phyloP scores from a whole-genome alignment of 1,140 invertebrate species.

The Phortica variegata region DNA sequence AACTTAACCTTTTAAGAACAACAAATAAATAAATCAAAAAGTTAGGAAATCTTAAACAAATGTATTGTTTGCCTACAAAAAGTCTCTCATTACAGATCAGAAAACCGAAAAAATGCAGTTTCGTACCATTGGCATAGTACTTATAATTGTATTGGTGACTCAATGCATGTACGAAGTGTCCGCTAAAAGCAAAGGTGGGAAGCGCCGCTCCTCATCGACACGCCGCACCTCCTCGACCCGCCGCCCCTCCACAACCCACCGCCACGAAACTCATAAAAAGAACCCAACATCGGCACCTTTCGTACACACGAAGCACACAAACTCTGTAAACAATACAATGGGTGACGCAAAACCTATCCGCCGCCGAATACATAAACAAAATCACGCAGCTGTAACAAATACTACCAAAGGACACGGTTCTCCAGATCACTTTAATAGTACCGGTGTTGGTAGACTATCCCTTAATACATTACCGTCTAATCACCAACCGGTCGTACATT shows the following conservation, averaged over 20 bases:
- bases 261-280: too few relatives aligned
- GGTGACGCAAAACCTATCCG: conserved; percentile 43
- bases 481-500: conserved; percentile 6
- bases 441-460: conserved; percentile 23
- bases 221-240: conserved; percentile 23
- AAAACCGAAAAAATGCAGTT: neutral
- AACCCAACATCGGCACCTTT: too few relatives aligned
- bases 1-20: neutral
- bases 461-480: conserved; percentile 15
- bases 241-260: conserved; percentile 28
- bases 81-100: neutral
- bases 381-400: conserved; percentile 28
- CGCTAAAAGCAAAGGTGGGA: conserved; percentile 33
- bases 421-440: conserved; percentile 30
- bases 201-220: conserved; percentile 21
- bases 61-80: too few relatives aligned
- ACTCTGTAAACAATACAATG: conserved; percentile 32
- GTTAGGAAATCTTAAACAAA: too few relatives aligned
- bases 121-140: conserved; percentile 1
- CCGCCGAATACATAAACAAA: conserved; percentile 31
- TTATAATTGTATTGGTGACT: conserved; percentile 22
- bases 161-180: conserved; percentile 18
- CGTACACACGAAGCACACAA: too few relatives aligned
- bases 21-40: too few relatives aligned
- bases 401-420: conserved; percentile 17